phyloP scores from a whole-genome alignment of 1,140 invertebrate genomes.

The Phocides pigmalion region DNA sequence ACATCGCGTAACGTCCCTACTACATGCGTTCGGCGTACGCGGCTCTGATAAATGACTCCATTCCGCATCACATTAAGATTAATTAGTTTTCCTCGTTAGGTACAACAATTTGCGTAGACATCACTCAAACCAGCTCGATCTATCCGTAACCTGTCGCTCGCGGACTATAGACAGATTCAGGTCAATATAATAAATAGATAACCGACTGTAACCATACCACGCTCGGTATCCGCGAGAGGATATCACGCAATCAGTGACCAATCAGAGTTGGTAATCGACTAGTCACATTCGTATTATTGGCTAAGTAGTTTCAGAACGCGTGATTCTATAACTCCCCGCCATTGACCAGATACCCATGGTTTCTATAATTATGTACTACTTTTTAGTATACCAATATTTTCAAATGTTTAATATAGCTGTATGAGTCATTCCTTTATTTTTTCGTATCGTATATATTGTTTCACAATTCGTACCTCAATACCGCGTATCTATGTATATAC shows the following conservation, averaged over 20 bases:
- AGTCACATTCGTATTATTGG: constrained; percentile 7
- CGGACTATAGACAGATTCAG: constrained; percentile 40
- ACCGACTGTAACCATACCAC: constrained; percentile 37
- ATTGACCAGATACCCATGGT: neutral
- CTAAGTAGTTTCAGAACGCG: constrained; percentile 12
- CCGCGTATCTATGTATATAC: constrained; percentile 8
- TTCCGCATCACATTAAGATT: constrained; percentile 12
- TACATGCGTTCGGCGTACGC: constrained; percentile 34
- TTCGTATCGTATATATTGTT: neutral
- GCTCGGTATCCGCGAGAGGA: constrained; percentile 38
- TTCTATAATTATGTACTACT: no score
- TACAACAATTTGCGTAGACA: constrained; percentile 5
- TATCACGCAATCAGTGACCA: constrained; percentile 41
- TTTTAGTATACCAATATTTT: no score
- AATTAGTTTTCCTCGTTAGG: constrained; percentile 31
- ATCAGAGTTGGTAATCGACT: constrained; percentile 18
- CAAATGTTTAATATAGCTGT: no score
- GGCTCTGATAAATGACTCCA: constrained; percentile 29
- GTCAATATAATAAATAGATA: constrained; percentile 50
- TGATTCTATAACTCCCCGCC: constrained; percentile 8
- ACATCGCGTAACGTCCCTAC: constrained; percentile 5
- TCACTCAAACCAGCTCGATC: constrained; percentile 18
- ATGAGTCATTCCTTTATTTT: neutral
- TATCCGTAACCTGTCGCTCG: constrained; percentile 31
- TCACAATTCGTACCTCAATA: constrained; percentile 17